phyloP scores from a whole-genome alignment of 2,888 invertebrate species.

The Dysmachus trigonus region DNA sequence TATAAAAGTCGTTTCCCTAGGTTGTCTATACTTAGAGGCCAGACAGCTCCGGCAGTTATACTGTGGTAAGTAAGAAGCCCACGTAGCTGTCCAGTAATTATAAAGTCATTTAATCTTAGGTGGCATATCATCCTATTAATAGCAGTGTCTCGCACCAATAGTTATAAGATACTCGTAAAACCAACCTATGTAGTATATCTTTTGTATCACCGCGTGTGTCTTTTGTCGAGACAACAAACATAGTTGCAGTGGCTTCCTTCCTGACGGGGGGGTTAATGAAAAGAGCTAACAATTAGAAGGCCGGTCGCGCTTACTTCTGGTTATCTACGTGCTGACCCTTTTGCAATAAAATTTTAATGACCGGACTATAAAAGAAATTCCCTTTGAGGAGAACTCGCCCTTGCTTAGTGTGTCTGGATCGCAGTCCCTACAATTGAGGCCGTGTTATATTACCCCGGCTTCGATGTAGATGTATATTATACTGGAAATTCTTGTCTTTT shows the following conservation, averaged over 20 bases:
- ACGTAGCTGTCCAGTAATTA: conserved; percentile 20
- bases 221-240: background rate
- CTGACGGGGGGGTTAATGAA: background rate
- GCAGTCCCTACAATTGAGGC: background rate
- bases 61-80: background rate
- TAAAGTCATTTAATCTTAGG: conserved; percentile 24
- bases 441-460: background rate
- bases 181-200: background rate
- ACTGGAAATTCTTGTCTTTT: conserved; percentile 14
- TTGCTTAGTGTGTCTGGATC: background rate
- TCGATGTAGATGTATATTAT: no score
- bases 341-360: conserved; percentile 28
- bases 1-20: conserved; percentile 3
- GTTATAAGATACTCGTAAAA: conserved; percentile 14
- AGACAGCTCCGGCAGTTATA: background rate
- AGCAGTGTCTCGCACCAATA: background rate
- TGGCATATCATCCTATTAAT: conserved; percentile 30
- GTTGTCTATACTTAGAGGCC: background rate
- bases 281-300: conserved; percentile 11
- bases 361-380: conserved; percentile 19
- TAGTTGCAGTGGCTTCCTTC: background rate
- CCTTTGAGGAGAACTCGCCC: background rate
- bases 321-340: conserved; percentile 7
- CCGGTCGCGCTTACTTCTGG: conserved; percentile 2
- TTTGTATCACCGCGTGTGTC: background rate